A percentile compares a stretch with the other conserved stretches of the same genome.
phyloP scores from a whole-genome alignment of 1,140 invertebrate species.

The Brachionus rotundiformis region DNA sequence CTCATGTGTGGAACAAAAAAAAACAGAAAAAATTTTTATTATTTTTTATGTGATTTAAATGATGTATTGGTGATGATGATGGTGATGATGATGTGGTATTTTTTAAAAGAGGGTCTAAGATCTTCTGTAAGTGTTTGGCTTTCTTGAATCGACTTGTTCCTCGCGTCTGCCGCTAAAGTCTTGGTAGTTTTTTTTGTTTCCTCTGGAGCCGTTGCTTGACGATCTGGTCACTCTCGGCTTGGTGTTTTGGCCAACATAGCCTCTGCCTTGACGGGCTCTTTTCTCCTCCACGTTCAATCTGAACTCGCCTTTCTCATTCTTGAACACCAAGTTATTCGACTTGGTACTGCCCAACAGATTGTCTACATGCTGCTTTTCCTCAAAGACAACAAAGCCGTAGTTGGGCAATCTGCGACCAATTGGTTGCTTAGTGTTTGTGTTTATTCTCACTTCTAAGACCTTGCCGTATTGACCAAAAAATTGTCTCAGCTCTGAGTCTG shows the following conservation, averaged over 20 bases:
- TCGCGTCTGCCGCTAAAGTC: slow-evolving; percentile 10
- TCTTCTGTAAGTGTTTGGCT: background rate
- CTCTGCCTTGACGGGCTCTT: slow-evolving; percentile 36
- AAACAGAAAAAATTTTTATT: slow-evolving; percentile 4
- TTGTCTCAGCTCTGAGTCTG: background rate
- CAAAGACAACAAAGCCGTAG: slow-evolving; percentile 49
- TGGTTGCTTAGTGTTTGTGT: slow-evolving; percentile 42
- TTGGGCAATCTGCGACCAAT: slow-evolving; percentile 28
- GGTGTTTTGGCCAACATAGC: background rate
- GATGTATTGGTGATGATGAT: background rate
- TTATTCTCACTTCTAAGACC: slow-evolving; percentile 43
- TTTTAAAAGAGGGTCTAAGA: background rate
- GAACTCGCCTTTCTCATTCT: slow-evolving; percentile 46
- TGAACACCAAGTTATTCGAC: slow-evolving; percentile 35
- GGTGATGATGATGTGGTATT: background rate
- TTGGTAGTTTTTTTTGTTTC: slow-evolving; percentile 46
- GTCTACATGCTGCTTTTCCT: slow-evolving; percentile 25
- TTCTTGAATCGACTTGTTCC: background rate
- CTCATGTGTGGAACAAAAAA: background rate
- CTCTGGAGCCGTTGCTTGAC: slow-evolving; percentile 31
- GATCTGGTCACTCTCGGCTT: slow-evolving; percentile 26
- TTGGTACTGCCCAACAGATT: background rate
- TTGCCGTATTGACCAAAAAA: slow-evolving; percentile 46
- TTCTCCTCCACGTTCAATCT: slow-evolving; percentile 49
- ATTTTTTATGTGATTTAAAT: slow-evolving; percentile 35